Percentiles rank a stretch among this genome's conserved stretches.
phyloP scores from a whole-genome alignment of 2,113 vertebrate genomes.

The Carassius carassius region DNA sequence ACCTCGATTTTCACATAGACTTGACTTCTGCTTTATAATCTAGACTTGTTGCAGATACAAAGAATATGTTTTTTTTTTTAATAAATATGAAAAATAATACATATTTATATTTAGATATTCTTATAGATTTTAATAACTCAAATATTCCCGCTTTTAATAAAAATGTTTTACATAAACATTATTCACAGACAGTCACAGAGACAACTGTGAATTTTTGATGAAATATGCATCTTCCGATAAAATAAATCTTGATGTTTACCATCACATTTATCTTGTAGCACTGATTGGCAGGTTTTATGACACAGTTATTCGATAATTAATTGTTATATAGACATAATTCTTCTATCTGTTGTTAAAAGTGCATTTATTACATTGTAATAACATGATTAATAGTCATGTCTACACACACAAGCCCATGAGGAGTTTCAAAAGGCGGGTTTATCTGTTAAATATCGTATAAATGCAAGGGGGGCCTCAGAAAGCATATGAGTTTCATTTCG shows the following conservation, averaged over 20 bases:
- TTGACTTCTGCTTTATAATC: background rate
- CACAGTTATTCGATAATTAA: background rate
- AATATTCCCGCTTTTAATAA: background rate
- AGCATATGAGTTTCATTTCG: slow-evolving; percentile 70
- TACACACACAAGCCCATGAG: background rate
- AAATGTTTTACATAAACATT: background rate
- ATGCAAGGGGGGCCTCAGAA: slow-evolving; percentile 46
- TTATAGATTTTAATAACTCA: background rate
- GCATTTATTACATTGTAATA: slow-evolving; percentile 33
- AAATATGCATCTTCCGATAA: background rate
- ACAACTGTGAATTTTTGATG: background rate
- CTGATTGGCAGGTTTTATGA: background rate
- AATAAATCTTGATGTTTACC: background rate
- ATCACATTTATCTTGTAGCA: background rate
- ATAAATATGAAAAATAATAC: background rate
- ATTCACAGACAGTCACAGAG: background rate
- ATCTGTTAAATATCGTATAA: slow-evolving; percentile 21
- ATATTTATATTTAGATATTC: background rate
- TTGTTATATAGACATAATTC: background rate
- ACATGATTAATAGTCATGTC: slow-evolving; percentile 10
- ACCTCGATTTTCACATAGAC: background rate
- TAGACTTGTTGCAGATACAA: background rate
- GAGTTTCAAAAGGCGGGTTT: background rate
- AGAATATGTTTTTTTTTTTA: background rate
- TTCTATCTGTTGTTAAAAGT: background rate